A percentile compares a stretch with the other conserved stretches of the same genome.
Conservation (phyloP, 2,797 vertebrate genomes). For the Oreochromis mossambicus region DNA sequence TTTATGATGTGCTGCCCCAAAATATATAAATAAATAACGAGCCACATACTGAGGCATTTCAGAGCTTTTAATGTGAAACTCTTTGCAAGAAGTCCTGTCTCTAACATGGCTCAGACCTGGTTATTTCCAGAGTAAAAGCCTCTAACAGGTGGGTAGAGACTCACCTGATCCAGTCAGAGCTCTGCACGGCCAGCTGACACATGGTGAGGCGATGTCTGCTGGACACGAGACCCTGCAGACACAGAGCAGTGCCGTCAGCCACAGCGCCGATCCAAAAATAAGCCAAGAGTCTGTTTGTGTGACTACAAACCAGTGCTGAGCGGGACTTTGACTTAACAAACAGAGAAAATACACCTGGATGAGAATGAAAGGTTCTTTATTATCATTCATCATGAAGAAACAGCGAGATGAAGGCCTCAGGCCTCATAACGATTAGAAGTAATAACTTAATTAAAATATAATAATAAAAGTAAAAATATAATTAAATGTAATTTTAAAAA, state of each 20-base stretch:
- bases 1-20: not conserved
- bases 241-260: not conserved
- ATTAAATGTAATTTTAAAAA: not conserved
- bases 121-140: not conserved
- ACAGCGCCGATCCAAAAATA: not conserved
- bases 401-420: no score
- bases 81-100: not conserved
- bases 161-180: slow-evolving; percentile 98
- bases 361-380: not conserved
- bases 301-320: not conserved
- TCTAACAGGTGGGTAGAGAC: not conserved
- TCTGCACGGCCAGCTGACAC: slow-evolving; percentile 96
- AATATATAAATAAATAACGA: not conserved
- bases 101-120: not conserved
- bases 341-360: not conserved
- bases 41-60: not conserved
- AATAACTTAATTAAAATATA: no score
- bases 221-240: slow-evolving; percentile 87
- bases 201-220: slow-evolving; percentile 95
- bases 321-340: not conserved
- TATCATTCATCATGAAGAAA: no score
- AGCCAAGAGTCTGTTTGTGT: not conserved
- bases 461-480: no score
- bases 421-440: no score
- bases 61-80: not conserved